Percentiles rank a stretch among this genome's conserved stretches.
Evolutionary conservation across 1,140 invertebrate genomes (phyloP).

Genomic region (Drosophila seguyi): DNA sequence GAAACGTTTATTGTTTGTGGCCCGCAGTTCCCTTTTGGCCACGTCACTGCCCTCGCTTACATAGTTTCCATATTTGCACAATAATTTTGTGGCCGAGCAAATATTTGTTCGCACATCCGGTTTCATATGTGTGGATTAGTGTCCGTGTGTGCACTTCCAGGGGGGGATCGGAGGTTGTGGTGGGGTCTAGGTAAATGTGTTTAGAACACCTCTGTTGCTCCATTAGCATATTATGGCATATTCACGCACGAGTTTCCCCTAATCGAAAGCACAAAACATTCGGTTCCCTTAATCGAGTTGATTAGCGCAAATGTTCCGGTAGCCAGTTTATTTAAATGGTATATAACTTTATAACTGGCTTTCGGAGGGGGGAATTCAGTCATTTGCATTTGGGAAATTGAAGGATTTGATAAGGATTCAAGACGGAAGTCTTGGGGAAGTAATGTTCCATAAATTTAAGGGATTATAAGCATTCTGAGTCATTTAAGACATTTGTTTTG

Average conservation of each 20-base stretch:
- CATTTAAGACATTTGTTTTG: background rate
- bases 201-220: slow-evolving; percentile 52
- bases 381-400: slow-evolving; percentile 10
- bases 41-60: slow-evolving; percentile 23
- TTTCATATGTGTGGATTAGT: slow-evolving; percentile 16
- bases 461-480: background rate
- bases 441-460: background rate
- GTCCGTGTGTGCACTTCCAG: slow-evolving; percentile 27
- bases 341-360: slow-evolving; percentile 23
- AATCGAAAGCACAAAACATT: slow-evolving; percentile 53
- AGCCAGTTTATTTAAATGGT: slow-evolving; percentile 52
- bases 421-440: background rate
- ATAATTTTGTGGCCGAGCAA: slow-evolving; percentile 76
- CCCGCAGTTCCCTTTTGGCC: background rate
- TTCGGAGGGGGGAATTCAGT: background rate
- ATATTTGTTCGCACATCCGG: slow-evolving; percentile 77
- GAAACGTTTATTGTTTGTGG: slow-evolving; percentile 14
- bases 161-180: background rate
- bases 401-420: background rate
- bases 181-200: slow-evolving; percentile 52
- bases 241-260: slow-evolving; percentile 59
- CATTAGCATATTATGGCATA: slow-evolving; percentile 75
- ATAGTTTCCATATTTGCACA: slow-evolving; percentile 79
- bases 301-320: slow-evolving; percentile 60
- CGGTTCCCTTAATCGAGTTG: slow-evolving; percentile 64